Percentiles rank a stretch among this genome's conserved stretches.
phyloP scores from a whole-genome alignment of 1,140 invertebrate genomes.

The Uloborus diversus region DNA sequence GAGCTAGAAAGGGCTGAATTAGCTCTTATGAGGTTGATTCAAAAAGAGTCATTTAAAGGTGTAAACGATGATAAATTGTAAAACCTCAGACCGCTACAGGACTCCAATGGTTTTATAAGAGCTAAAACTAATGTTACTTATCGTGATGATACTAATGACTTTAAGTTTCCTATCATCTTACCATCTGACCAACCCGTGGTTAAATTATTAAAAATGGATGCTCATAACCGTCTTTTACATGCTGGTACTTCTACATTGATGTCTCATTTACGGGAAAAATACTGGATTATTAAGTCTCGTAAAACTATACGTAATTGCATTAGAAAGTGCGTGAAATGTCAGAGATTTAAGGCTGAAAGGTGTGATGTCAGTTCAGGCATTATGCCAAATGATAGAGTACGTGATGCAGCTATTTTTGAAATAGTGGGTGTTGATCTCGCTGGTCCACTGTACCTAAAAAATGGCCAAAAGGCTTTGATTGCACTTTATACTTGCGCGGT shows the following conservation, averaged over 20 bases:
- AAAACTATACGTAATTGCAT: constrained; percentile 15
- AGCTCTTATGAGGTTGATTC: not conserved
- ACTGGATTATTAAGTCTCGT: constrained; percentile 30
- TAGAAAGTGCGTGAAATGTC: constrained; percentile 4
- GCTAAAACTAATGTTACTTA: constrained; percentile 1
- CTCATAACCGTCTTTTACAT: not conserved
- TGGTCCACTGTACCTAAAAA: constrained; percentile 60
- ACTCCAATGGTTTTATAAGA: constrained; percentile 2
- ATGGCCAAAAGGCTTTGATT: constrained; percentile 64
- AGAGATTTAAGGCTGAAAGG: constrained; percentile 5
- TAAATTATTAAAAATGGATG: not conserved
- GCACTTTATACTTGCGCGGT: constrained; percentile 66
- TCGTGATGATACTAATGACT: not conserved
- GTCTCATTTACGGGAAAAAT: constrained; percentile 11
- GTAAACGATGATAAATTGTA: constrained; percentile 1
- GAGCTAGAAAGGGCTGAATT: not conserved
- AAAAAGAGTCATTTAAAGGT: constrained; percentile 21
- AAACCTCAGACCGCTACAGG: not conserved
- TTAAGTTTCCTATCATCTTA: constrained; percentile 10
- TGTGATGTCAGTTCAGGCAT: not conserved
- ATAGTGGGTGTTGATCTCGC: not conserved
- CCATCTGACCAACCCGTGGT: not conserved
- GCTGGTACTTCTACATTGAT: not conserved
- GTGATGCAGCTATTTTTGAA: not conserved
- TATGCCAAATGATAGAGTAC: not conserved